Conservation (phyloP, 2,113 vertebrate genomes). For the Dryoscopus gambensis region DNA sequence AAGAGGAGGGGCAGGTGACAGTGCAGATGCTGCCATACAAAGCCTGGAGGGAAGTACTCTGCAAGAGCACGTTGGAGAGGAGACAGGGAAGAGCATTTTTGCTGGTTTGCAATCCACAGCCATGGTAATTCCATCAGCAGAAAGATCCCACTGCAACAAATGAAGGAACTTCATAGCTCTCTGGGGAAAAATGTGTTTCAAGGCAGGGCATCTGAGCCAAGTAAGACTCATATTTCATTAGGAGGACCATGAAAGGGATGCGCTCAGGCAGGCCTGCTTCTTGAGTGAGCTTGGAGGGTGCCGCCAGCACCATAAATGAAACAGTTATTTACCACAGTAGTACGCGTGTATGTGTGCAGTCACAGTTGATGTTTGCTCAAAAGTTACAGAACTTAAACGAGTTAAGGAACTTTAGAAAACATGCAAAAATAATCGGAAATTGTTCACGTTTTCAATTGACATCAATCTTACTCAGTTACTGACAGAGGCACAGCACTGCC, state of each 20-base stretch:
- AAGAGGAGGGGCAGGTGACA: background rate
- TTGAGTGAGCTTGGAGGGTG: background rate
- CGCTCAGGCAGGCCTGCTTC: background rate
- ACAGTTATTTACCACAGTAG: background rate
- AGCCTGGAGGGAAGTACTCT: background rate
- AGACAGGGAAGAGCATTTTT: background rate
- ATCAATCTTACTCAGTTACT: background rate
- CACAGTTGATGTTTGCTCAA: background rate
- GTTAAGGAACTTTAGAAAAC: background rate
- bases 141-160: background rate
- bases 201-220: background rate
- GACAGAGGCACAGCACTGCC: background rate
- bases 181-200: background rate
- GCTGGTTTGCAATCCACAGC: background rate
- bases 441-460: background rate
- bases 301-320: background rate
- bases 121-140: background rate
- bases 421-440: background rate
- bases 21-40: rapidly evolving
- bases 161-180: background rate
- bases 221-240: background rate
- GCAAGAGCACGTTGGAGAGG: rapidly evolving
- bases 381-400: background rate
- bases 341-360: background rate
- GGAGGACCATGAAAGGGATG: background rate